Base-by-base conservation (phyloP, 2,113 vertebrate species). In the Chelonoidis abingdonii region DNA sequence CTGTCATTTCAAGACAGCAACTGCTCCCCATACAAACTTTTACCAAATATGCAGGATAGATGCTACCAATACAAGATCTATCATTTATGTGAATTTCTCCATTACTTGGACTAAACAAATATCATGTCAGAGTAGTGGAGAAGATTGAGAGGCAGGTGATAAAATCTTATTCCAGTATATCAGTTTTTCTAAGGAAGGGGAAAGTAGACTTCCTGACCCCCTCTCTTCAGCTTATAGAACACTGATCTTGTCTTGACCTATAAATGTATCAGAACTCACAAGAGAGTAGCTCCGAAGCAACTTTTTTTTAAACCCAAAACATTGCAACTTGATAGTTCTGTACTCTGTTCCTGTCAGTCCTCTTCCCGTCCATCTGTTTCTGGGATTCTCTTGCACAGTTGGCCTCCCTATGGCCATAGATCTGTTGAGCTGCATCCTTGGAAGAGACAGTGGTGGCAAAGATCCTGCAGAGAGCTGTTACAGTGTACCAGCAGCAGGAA, bases 381-480 rank as follows among this genome's bases (percentile, higher is more conserved):
- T 96, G 96, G 94, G 95, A 96, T 97, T 97, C 94, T 80, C 3
- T 1, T 96, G 97, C 96, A 96, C 96, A 93, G 95, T 97, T 95
- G 97, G 80, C 52, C 79, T 97, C 95, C 94, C 97, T 92, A 50
- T 91, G 95, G 96, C 95, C 92, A 93, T 89, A 90, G 84, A 97
- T 93, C 94, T 97, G 96, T 92, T 97, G 94, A 97, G 96, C 89
- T 57, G 95, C 76, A 95, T 92, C 93, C 80, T 96, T 97, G 96
- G 96, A 97, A 95, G 93, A 95, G 95, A 80, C 92, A 80, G 88
- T 52, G 41, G 95, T 97, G 96, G 97, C 95, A 97, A 92, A 93
- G 93, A 97, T 97, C 97, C 96, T 97, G 96, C 93, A 80, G 96
- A 97, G 97, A 97, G 91, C 96, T 95, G 87, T 93, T 97, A 95